A percentile compares a stretch with the other conserved stretches of the same genome.
These are phyloP conservation scores for Eupithecia subfuscata DNA, from an alignment of 2,888 invertebrate genomes.

Conservation along the genomic window DNA sequence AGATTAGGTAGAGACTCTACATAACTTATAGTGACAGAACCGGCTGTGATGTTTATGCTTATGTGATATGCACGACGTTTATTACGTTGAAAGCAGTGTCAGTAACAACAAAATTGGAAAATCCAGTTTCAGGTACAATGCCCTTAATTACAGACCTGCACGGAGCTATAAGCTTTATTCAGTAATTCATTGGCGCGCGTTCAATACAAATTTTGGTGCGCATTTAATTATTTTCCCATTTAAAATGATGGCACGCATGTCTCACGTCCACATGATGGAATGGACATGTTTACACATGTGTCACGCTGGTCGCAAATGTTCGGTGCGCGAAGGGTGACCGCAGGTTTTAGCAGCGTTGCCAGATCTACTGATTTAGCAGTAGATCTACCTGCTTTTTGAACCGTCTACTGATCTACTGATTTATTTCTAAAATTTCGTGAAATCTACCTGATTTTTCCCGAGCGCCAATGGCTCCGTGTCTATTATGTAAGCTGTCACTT, in stretches of 20 bases:
- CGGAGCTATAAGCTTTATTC: slow-evolving; percentile 13
- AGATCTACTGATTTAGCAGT: too few relatives aligned
- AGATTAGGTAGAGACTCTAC: not conserved
- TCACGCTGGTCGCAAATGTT: slow-evolving; percentile 47
- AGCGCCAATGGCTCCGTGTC: too few relatives aligned
- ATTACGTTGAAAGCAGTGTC: not conserved
- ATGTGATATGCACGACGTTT: not conserved
- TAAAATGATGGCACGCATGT: slow-evolving; percentile 28
- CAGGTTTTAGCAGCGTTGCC: too few relatives aligned
- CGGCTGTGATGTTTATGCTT: not conserved
- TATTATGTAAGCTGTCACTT: too few relatives aligned
- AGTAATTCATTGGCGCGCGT: slow-evolving; percentile 22
- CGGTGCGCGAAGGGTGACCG: slow-evolving; percentile 45
- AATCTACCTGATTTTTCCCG: too few relatives aligned
- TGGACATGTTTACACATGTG: slow-evolving; percentile 52
- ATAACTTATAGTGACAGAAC: not conserved
- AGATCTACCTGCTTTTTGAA: too few relatives aligned
- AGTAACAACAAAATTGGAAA: slow-evolving; percentile 12
- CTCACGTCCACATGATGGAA: slow-evolving; percentile 39
- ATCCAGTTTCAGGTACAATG: slow-evolving; percentile 7
- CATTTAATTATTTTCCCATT: slow-evolving; percentile 33
- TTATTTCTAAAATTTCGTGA: too few relatives aligned
- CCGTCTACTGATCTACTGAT: too few relatives aligned
- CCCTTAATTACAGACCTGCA: slow-evolving; percentile 22
- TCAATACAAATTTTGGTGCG: slow-evolving; percentile 27